Evolutionary conservation across 2,888 invertebrate species (phyloP), one percentile per base, ranked within the genome.

Genomic region (Cantharis lateralis): DNA sequence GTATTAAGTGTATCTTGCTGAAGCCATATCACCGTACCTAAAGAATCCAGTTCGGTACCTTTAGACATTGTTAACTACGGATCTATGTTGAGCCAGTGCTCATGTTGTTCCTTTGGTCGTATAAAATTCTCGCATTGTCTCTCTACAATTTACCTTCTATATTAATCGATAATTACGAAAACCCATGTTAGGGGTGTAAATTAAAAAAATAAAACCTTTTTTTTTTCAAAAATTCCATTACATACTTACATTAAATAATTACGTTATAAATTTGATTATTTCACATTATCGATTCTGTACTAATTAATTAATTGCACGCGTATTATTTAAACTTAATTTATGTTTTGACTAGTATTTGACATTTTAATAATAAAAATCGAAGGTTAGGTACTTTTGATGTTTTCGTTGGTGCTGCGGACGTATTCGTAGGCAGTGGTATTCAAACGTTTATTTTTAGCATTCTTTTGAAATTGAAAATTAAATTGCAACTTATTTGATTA

Each of bases 1-100:
- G 93, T 93, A 87, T 92, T 92, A 82, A 94, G 89, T 75, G 91
- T 84, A 81, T 87, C 86, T 80, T 87, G 86, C 79, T 87, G 86
- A 64, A 87, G 82, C 84, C 86, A 85, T 80, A 88, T 83, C 82
- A 87, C 87, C 32, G 84, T 84, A 79, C 84, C 82, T 79, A 87
- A 81, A 75, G 87, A 86, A 80, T 87, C 87, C 84, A 87, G 79
- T 80, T 84, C 85, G 71, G 82, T 82, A 72, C 81, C 82, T 80
- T 82, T 84, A 78, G 84, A 84, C 84, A 85, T 85, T 78, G 80
- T 76, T 68, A 32, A 48, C 62, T 75, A 72, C 10, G 18, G 24
- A 66, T 20, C 20, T 68, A 28, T 77, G 77, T 81, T 81, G 81
- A 81, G 82, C 79, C 79, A 70, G 77, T 76, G 78, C 79, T 78